Evolutionary conservation across 2,113 vertebrate species (phyloP).

Genomic region (Corvus moneduloides): DNA sequence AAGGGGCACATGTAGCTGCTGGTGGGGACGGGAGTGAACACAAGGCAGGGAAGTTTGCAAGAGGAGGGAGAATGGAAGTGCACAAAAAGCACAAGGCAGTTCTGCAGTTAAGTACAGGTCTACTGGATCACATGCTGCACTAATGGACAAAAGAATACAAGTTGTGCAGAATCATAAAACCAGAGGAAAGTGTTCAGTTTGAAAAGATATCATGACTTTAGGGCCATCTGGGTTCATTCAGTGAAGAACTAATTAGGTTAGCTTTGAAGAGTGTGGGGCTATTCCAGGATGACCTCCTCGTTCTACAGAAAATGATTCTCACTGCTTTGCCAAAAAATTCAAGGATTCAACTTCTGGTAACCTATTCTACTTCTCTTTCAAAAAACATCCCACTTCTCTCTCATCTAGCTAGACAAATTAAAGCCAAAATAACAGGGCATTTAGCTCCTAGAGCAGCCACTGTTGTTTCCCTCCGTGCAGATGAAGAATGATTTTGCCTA

Average conservation of each 20-base stretch:
- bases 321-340: neutral
- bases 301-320: neutral
- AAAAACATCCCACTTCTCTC: neutral
- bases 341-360: neutral
- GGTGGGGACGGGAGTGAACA: neutral
- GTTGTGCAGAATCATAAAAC: neutral
- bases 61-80: neutral
- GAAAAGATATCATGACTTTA: neutral
- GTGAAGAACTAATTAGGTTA: neutral
- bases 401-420: neutral
- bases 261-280: neutral
- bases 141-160: neutral
- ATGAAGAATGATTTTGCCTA: no score
- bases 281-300: neutral
- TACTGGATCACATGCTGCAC: neutral
- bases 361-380: neutral
- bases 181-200: neutral
- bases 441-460: neutral
- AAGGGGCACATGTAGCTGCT: neutral
- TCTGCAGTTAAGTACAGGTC: neutral
- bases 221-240: neutral
- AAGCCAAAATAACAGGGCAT: neutral
- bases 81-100: neutral
- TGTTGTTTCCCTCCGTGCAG: neutral
- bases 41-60: neutral